phyloP scores from a whole-genome alignment of 2,797 vertebrate species.

The Falco peregrinus region DNA sequence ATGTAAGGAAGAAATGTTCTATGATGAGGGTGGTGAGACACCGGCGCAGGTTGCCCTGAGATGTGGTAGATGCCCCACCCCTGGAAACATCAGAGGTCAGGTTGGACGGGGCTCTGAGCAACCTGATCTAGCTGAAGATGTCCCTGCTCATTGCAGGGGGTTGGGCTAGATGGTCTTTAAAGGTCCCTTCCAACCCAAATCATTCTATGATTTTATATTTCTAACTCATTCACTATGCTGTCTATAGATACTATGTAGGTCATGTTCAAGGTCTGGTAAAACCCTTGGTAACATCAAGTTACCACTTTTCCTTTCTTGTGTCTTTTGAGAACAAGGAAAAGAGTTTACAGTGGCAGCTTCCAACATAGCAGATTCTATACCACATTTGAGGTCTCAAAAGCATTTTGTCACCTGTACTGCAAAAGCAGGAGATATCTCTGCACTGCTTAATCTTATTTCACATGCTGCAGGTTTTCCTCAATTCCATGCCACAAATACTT shows the following conservation, averaged over 20 bases:
- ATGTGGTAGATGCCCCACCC: background rate
- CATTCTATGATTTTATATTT: background rate
- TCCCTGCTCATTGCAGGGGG: background rate
- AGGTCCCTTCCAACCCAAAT: background rate
- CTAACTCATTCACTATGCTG: background rate
- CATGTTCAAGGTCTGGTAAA: background rate
- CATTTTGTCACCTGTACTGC: background rate
- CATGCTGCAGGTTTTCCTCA: background rate
- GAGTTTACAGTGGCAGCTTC: background rate
- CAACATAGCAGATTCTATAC: background rate
- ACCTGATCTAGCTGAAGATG: no score
- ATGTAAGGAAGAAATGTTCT: background rate
- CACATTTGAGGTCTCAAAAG: background rate
- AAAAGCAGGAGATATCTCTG: background rate
- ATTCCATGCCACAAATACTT: background rate
- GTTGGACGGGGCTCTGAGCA: background rate
- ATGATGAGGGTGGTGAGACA: background rate
- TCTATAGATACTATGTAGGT: background rate
- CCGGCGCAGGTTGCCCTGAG: background rate
- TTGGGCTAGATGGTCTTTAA: background rate
- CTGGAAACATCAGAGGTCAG: background rate
- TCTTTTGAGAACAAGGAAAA: background rate
- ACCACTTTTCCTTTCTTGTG: background rate
- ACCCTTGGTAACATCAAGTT: background rate
- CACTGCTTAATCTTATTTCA: background rate